Evolutionary conservation across 2,888 invertebrate genomes (phyloP).

Genomic region (Xylota sylvarum): DNA sequence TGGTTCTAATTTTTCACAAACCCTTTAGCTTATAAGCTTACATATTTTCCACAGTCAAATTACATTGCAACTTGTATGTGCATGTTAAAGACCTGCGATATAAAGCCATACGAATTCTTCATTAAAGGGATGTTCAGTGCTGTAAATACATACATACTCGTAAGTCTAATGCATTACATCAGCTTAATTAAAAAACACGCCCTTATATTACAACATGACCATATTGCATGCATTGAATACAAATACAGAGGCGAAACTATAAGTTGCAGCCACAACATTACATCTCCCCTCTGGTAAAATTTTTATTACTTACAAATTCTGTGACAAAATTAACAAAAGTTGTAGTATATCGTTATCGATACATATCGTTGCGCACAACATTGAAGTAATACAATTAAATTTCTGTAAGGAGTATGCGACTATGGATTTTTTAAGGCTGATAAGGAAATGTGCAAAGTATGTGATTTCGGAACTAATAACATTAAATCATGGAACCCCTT

Average conservation of each 20-base stretch:
- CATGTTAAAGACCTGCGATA: no score
- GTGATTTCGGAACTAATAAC: conserved; percentile 68
- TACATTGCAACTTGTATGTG: no score
- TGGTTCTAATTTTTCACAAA: no score
- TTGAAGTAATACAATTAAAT: conserved; percentile 56
- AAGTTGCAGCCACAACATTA: conserved; percentile 39
- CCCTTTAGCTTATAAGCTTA: no score
- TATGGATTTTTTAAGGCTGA: conserved; percentile 54
- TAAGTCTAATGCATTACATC: conserved; percentile 42
- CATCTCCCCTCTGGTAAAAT: conserved; percentile 49
- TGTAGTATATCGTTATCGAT: conserved; percentile 48
- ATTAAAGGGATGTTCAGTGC: neutral
- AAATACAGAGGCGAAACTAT: conserved; percentile 14
- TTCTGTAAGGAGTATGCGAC: conserved; percentile 29
- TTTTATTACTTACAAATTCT: conserved; percentile 70
- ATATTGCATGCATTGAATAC: conserved; percentile 27
- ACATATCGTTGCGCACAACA: conserved; percentile 38
- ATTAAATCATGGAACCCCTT: conserved; percentile 74
- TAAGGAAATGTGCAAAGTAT: conserved; percentile 65
- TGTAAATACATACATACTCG: neutral
- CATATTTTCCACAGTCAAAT: no score
- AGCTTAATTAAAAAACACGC: conserved; percentile 54
- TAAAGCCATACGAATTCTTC: no score
- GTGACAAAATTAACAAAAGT: conserved; percentile 60
- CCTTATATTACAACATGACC: conserved; percentile 41